A percentile compares a stretch with the other conserved stretches of the same genome.
Evolutionary conservation across 2,888 invertebrate species (phyloP).

Genomic region (Ochlodes sylvanus): DNA sequence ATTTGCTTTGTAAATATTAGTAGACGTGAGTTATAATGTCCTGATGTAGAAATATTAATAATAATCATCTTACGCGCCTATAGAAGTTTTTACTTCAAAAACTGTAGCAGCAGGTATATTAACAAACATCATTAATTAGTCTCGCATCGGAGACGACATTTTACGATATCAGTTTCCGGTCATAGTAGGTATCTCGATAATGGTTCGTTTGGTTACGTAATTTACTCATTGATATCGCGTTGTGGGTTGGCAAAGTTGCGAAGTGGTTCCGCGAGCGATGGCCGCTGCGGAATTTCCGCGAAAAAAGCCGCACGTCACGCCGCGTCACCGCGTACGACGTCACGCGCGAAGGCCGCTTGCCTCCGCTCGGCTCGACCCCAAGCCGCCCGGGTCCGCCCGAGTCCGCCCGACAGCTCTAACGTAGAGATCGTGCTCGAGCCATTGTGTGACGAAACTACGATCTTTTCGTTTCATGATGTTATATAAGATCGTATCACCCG

Average conservation of each 20-base stretch:
- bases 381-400: neutral
- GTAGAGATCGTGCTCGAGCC: neutral
- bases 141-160: constrained; percentile 6
- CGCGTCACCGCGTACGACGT: constrained; percentile 64
- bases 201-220: constrained; percentile 20
- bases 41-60: no score
- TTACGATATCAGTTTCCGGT: neutral
- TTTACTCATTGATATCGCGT: constrained; percentile 27
- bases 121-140: neutral
- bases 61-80: no score
- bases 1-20: no score
- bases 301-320: constrained; percentile 77
- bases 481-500: neutral
- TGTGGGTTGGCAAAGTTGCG: constrained; percentile 30
- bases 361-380: neutral
- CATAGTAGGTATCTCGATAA: constrained; percentile 16
- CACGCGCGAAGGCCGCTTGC: constrained; percentile 67
- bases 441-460: neutral
- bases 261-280: constrained; percentile 60
- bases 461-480: neutral
- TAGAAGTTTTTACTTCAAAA: no score
- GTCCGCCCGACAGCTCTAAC: no score
- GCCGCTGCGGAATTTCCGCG: constrained; percentile 79
- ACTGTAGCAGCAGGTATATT: neutral
- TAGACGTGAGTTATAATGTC: no score